Conservation (phyloP, 2,888 invertebrate genomes). For the Drosophila mettleri region DNA sequence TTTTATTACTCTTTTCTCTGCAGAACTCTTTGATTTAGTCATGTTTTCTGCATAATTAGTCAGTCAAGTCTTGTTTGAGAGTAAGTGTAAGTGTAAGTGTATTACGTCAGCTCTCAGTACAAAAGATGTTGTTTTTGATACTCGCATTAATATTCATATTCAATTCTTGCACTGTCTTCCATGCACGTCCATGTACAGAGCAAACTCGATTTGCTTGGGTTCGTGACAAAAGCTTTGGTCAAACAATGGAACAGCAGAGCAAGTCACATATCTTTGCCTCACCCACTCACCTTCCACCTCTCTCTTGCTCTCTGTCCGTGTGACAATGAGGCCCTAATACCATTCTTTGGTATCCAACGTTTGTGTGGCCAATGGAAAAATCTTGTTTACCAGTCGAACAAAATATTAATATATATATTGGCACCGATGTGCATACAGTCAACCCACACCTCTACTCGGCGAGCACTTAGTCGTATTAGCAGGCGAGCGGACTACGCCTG, state of each 20-base stretch:
- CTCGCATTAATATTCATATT: conserved; percentile 18
- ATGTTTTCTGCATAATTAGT: not conserved
- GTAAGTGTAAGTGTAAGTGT: conserved; percentile 7
- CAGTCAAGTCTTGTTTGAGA: not conserved
- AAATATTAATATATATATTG: conserved; percentile 51
- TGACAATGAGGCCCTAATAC: conserved; percentile 47
- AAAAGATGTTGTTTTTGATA: conserved; percentile 10
- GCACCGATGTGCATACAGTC: conserved; percentile 8
- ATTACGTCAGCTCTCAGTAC: not conserved
- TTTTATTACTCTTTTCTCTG: not conserved
- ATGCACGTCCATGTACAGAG: conserved; percentile 13
- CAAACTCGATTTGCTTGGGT: conserved; percentile 21
- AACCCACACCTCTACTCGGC: not conserved
- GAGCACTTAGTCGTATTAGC: conserved; percentile 66
- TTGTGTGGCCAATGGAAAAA: conserved; percentile 51
- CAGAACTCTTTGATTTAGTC: not conserved
- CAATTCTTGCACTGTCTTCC: conserved; percentile 16
- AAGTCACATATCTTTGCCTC: conserved; percentile 30
- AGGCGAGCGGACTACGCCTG: conserved; percentile 29
- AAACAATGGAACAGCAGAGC: conserved; percentile 41
- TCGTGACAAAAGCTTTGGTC: conserved; percentile 26
- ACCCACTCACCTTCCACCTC: not conserved
- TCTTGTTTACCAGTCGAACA: conserved; percentile 63
- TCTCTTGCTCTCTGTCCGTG: conserved; percentile 10
- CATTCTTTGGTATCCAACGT: conserved; percentile 12